These are phyloP conservation scores for Papilio machaon DNA, from an alignment of 1,140 invertebrate genomes.

Conservation along the genomic window DNA sequence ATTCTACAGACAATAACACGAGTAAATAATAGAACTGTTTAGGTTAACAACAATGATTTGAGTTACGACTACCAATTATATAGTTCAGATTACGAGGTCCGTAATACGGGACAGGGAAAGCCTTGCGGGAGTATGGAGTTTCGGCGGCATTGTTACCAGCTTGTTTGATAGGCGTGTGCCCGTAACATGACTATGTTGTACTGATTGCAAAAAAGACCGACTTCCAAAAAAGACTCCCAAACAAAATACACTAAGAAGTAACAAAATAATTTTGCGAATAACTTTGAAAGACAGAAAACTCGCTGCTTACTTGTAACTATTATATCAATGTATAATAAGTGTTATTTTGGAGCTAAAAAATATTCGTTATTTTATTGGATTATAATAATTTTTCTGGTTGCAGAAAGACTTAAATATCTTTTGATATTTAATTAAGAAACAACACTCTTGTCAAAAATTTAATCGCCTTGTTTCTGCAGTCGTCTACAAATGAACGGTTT, in stretches of 20 bases:
- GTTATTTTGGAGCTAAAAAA: no score
- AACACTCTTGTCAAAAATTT: no score
- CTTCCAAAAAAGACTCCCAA: no score
- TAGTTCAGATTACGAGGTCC: conserved; percentile 26
- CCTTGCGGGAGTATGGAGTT: conserved; percentile 37
- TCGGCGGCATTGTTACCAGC: conserved; percentile 41
- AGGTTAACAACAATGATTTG: neutral
- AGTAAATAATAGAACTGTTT: neutral
- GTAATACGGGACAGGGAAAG: conserved; percentile 27
- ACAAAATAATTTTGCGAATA: no score
- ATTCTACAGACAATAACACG: neutral
- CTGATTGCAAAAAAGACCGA: conserved; percentile 27
- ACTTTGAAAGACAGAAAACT: no score
- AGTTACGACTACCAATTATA: conserved; percentile 28
- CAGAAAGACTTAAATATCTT: neutral
- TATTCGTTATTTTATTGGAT: no score
- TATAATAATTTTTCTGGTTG: no score
- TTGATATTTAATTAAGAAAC: neutral
- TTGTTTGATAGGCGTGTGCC: conserved; percentile 49
- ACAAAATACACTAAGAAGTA: no score
- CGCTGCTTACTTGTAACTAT: no score
- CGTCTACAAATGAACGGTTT: no score
- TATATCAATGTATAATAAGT: no score
- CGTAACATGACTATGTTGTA: conserved; percentile 37
- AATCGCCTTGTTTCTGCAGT: no score